Evolutionary conservation across 2,888 invertebrate genomes (phyloP), one percentile per base, ranked within the genome.

Genomic region (Drosophila histrio): DNA sequence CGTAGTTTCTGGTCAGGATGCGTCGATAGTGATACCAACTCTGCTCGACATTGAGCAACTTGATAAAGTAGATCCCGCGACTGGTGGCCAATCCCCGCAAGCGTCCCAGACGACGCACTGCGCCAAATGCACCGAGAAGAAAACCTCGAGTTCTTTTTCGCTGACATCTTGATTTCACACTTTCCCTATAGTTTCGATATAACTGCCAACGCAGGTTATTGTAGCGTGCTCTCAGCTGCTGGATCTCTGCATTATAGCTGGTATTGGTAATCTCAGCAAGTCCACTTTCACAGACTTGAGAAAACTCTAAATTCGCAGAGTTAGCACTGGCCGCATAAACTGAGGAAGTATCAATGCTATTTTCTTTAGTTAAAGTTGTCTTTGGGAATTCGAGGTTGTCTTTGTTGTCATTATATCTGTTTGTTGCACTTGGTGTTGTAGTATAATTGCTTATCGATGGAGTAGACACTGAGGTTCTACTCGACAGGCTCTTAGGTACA

Each of bases 11-110:
- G 2, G 19, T 0, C 5, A 59, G 41, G 8, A 15, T 19, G 3
- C 21, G n/a, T 0, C 44, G 44, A 24, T 68, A 59, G 3, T 5
- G 15, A n/a, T 41, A 44, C 71, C 79, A 79, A 22, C 38, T 34
- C 13, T 59, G 32, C 1, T 5, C n/a, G 1, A 49, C 32, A 2
- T 46, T 17, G 4, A 21, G 34, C 21, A 66, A 5, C 3, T 21
- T 11, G 0, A 11, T 32, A 11, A 58, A 21, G 21, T 22, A 28
- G 1, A 1, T 3, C 8, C 17, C 17, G 2, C 3, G 38, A 17
- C 9, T 6, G 1, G 0, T 2, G 17, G 22, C 4, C 7, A 43
- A 19, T 6, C 58, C 21, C 1, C 44, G 49, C 41, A 64, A 62
- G 15, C 43, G 32, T 6, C 28, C n/a, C 24, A 73, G 9, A 0